Evolutionary conservation across 2,888 invertebrate genomes (phyloP).

Genomic region (Drosophila barbarae): DNA sequence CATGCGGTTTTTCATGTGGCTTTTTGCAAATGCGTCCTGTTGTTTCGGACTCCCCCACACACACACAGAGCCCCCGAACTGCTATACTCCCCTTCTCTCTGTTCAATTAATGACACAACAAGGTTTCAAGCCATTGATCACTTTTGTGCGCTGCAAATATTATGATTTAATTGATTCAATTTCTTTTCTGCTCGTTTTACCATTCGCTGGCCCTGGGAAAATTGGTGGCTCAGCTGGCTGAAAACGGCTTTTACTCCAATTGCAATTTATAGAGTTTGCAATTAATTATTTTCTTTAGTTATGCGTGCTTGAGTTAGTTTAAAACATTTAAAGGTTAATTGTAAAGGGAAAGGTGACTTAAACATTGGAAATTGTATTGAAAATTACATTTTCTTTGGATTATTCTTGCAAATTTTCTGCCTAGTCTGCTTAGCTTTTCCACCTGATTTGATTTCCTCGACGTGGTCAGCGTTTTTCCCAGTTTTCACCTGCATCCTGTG

Average conservation of each 20-base stretch:
- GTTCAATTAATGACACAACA: constrained; percentile 40
- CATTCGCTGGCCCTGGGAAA: constrained; percentile 1
- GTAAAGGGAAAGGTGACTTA: no score
- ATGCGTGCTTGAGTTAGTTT: no score
- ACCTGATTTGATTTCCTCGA: background rate
- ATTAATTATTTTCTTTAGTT: no score
- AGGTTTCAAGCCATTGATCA: constrained; percentile 31
- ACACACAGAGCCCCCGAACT: no score
- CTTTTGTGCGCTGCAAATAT: constrained; percentile 25
- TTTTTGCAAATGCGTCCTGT: constrained; percentile 69
- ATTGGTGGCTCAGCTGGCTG: constrained; percentile 10
- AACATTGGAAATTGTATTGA: no score
- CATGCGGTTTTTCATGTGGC: constrained; percentile 73
- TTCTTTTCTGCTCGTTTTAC: background rate
- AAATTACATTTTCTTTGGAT: background rate
- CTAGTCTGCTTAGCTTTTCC: background rate
- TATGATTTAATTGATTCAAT: constrained; percentile 37
- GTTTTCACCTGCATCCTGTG: constrained; percentile 40
- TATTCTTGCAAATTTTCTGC: background rate
- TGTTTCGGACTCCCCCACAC: background rate
- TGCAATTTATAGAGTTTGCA: constrained; percentile 2
- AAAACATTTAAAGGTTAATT: no score
- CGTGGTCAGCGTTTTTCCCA: constrained; percentile 1
- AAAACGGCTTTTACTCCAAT: constrained; percentile 6
- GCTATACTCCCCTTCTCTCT: background rate